Percentiles rank a stretch among this genome's conserved stretches.
These are phyloP conservation scores for Phataginus tetradactyla DNA, from an alignment of 2,797 vertebrate genomes.

Conservation along the genomic window DNA sequence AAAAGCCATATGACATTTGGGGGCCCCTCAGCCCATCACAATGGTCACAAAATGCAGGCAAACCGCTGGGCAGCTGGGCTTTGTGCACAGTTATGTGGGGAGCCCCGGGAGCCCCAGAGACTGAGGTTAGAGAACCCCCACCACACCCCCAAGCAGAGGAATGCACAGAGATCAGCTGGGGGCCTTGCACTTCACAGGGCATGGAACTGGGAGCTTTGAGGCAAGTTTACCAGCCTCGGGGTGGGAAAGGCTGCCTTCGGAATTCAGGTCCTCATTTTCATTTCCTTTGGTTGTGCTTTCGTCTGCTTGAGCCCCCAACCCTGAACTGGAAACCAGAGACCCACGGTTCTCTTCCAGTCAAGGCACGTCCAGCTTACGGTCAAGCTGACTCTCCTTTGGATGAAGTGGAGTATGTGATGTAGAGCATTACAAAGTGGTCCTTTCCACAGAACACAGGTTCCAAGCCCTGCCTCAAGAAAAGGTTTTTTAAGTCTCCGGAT, in stretches of 20 bases:
- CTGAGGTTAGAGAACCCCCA: fast-evolving
- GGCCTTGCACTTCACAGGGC: fast-evolving
- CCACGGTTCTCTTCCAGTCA: fast-evolving
- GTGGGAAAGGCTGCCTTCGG: fast-evolving
- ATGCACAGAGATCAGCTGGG: fast-evolving
- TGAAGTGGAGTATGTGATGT: fast-evolving
- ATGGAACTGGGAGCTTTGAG: fast-evolving
- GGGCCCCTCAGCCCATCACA: background rate
- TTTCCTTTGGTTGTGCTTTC: fast-evolving
- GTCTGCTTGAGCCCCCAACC: background rate
- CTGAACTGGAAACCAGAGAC: background rate
- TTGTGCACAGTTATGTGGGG: fast-evolving
- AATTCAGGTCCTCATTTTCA: fast-evolving
- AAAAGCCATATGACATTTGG: background rate
- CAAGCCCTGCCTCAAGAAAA: background rate
- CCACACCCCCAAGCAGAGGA: background rate
- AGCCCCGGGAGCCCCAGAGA: background rate
- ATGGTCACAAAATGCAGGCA: background rate
- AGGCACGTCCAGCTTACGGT: fast-evolving
- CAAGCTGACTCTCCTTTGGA: background rate
- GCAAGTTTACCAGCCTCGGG: fast-evolving
- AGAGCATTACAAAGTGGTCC: fast-evolving
- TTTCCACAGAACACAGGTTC: background rate
- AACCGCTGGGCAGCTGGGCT: background rate
- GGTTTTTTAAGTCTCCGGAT: background rate